These are phyloP conservation scores for Stenodema calcarata DNA, from an alignment of 2,888 invertebrate genomes.

Conservation along the genomic window DNA sequence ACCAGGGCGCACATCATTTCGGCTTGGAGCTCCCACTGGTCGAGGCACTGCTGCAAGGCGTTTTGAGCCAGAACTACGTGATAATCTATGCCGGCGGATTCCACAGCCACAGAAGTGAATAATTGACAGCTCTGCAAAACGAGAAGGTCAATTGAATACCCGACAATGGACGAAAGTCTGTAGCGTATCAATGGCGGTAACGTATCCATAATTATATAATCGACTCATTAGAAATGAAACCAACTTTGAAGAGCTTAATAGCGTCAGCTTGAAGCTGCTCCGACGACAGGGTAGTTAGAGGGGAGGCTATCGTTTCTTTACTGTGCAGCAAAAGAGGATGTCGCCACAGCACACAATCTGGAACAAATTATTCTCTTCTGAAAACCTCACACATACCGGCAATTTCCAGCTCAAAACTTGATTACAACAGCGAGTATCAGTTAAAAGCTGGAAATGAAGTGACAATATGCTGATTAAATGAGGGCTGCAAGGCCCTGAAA, in stretches of 20 bases:
- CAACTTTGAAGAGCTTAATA: constrained; percentile 89
- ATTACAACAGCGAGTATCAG: too few relatives aligned
- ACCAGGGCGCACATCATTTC: constrained; percentile 91
- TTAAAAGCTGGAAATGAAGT: too few relatives aligned
- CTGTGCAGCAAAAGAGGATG: constrained; percentile 89
- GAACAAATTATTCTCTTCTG: background rate
- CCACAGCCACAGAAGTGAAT: constrained; percentile 94
- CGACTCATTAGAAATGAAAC: too few relatives aligned
- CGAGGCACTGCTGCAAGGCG: constrained; percentile 90
- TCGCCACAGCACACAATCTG: constrained; percentile 90
- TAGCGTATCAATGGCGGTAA: too few relatives aligned
- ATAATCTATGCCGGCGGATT: constrained; percentile 95
- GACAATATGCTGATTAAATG: too few relatives aligned
- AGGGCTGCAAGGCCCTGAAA: too few relatives aligned
- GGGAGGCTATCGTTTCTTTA: constrained; percentile 88
- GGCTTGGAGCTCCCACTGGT: constrained; percentile 87
- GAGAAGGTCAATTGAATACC: background rate
- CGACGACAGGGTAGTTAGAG: constrained; percentile 88
- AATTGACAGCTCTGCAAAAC: constrained; percentile 83
- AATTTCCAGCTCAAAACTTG: background rate
- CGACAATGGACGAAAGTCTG: too few relatives aligned
- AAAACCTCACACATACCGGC: background rate
- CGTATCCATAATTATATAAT: too few relatives aligned
- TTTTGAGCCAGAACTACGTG: constrained; percentile 97
- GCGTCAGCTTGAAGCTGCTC: constrained; percentile 89